A percentile compares a stretch with the other conserved stretches of the same genome.
Conservation (phyloP, 35 echinoderm and acorn worm genomes). For the Amphiura filiformis region DNA sequence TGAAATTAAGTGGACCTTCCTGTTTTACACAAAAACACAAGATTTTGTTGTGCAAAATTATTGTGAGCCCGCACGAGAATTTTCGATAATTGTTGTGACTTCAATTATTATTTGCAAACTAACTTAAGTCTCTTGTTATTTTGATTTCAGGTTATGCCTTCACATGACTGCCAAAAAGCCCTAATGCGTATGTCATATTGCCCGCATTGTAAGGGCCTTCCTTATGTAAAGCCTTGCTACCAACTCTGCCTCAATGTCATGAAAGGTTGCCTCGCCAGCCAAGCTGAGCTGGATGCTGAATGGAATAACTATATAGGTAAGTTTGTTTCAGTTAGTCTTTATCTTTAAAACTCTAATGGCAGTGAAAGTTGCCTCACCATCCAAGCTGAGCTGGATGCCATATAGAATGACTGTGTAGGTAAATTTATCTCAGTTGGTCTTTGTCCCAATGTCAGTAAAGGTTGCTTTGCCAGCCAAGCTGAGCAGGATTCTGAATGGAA, state of each 20-base stretch:
- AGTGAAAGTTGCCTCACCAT: background rate
- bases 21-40: no score
- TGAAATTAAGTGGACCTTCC: no score
- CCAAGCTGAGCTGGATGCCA: background rate
- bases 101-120: no score
- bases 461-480: no score
- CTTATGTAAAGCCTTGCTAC: constrained; percentile 71
- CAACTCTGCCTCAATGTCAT: constrained; percentile 84
- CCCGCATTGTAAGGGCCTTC: constrained; percentile 68
- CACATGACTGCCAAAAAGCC: constrained; percentile 66
- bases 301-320: constrained; percentile 98
- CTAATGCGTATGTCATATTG: constrained; percentile 81
- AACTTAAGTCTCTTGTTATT: no score
- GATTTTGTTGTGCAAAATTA: no score
- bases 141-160: constrained; percentile 60
- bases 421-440: background rate
- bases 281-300: constrained; percentile 76
- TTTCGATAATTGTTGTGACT: no score
- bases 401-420: no score
- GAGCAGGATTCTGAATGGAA: no score
- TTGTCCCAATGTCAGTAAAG: background rate
- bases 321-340: background rate
- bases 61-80: no score
- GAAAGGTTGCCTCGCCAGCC: constrained; percentile 87
- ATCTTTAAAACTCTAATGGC: background rate